Evolutionary conservation across 2,888 invertebrate species (phyloP), one percentile per base, ranked within the genome.

Genomic region (Drosophila merina): DNA sequence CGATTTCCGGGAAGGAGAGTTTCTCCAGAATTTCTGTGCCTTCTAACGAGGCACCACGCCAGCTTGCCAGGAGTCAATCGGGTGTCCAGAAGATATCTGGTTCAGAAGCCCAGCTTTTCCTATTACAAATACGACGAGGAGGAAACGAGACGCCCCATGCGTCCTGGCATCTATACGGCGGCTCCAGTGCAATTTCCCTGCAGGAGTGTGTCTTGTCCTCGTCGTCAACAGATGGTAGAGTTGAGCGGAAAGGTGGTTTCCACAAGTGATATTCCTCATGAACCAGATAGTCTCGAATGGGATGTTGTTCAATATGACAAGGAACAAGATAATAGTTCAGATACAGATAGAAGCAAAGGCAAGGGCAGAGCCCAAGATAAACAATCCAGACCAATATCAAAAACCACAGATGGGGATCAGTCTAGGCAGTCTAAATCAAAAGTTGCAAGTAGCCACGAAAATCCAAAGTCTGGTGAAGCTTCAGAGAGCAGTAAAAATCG

Each of bases 101-200:
- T 8, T 0, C 25, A 31, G 5, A 42, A 42, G 42, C 33, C 54
- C 3, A 64, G 44, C 14, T 69, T 64, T 6, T 44, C 63, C 8
- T 69, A 58, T 26, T 74, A 74, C 40, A 59, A 69, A 7, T 74
- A 57, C 45, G 57, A 69, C 40, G 20, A 8, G 6, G 25, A 4
- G 4, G 56, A 20, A 25, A 74, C 59, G 26, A 49, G 38, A 1
- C 50, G 74, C 0, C 74, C 63, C 25, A 57, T 74, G 54, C 74
- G 69, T 31, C 52, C 59, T 0, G 74, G 74, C 5, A 74, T 74
- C 10, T 59, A 68, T 10, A 74, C 74, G 6, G 74, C 74, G 1
- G 74, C 74, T 2, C 74, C 74, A 1, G 7, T 67, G 26, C 36
- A 58, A 7, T 74, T 74, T 30, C 36, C 58, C 1, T 69, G 69